Conservation (phyloP, 2,797 vertebrate species). For the Danio choprae region DNA sequence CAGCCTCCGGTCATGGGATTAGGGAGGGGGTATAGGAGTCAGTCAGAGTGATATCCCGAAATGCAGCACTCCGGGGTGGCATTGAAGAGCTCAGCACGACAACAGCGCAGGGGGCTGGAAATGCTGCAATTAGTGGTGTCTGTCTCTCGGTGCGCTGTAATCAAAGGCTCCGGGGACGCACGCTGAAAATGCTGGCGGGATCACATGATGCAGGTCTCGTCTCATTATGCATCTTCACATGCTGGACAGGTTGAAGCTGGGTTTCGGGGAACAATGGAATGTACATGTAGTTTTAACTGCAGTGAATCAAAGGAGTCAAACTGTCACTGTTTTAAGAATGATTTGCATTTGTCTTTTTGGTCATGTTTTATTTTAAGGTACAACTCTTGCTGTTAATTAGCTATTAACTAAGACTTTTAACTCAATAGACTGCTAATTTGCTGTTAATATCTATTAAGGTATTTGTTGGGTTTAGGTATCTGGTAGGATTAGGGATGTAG, state of each 20-base stretch:
- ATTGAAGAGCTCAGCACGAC: slow-evolving; percentile 39
- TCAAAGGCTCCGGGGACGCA: slow-evolving; percentile 42
- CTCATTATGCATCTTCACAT: slow-evolving; percentile 29
- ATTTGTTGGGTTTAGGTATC: too few relatives aligned
- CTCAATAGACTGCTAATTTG: too few relatives aligned
- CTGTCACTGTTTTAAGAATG: background rate
- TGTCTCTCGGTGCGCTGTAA: slow-evolving; percentile 41
- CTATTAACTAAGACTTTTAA: too few relatives aligned
- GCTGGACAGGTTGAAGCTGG: slow-evolving; percentile 9
- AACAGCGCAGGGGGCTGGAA: slow-evolving; percentile 23
- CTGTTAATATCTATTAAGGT: too few relatives aligned
- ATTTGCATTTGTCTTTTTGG: background rate
- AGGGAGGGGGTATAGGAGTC: slow-evolving; percentile 31
- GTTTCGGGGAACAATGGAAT: slow-evolving; percentile 28
- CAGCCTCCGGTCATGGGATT: slow-evolving; percentile 49
- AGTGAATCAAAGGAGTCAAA: background rate
- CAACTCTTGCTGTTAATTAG: too few relatives aligned
- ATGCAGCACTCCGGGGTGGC: slow-evolving; percentile 46
- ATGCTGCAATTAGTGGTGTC: slow-evolving; percentile 51
- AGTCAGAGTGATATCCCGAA: slow-evolving; percentile 45
- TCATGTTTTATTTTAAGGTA: too few relatives aligned
- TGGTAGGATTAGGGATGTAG: too few relatives aligned
- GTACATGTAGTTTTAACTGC: background rate
- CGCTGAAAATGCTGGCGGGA: slow-evolving; percentile 26
- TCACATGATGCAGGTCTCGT: slow-evolving; percentile 44